Evolutionary conservation across 2,113 vertebrate species (phyloP).

Genomic region (Hypomesus transpacificus): DNA sequence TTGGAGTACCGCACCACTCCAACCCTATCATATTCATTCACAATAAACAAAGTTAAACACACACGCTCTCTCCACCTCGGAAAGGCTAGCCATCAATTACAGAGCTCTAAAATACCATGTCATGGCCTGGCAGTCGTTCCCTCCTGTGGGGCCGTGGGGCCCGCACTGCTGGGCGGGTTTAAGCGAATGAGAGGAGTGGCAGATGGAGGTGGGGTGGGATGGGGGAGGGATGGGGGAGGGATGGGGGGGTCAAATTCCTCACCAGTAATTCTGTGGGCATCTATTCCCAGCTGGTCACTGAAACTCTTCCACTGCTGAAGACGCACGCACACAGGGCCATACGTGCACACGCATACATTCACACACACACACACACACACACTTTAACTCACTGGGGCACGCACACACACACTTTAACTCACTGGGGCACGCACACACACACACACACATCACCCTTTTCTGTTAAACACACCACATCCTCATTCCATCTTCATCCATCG

Average conservation of each 20-base stretch:
- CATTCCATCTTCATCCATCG: conserved; percentile 6
- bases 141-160: conserved; percentile 29
- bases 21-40: conserved; percentile 51
- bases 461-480: background rate
- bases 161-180: conserved; percentile 30
- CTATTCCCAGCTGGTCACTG: conserved; percentile 12
- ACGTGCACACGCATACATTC: conserved; percentile 19
- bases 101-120: conserved; percentile 56
- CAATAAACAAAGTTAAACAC: conserved; percentile 7
- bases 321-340: background rate
- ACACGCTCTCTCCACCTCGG: conserved; percentile 48
- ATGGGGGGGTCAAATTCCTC: conserved; percentile 39
- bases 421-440: background rate
- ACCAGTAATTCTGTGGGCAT: conserved; percentile 40
- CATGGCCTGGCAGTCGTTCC: conserved; percentile 33
- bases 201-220: conserved; percentile 24
- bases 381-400: background rate
- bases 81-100: conserved; percentile 58
- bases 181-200: conserved; percentile 32
- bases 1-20: conserved; percentile 31
- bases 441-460: background rate
- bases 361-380: conserved; percentile 21
- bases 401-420: conserved; percentile 9
- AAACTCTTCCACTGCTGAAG: background rate
- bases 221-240: conserved; percentile 30